These are phyloP conservation scores for Chelonoidis abingdonii DNA, from an alignment of 2,113 vertebrate genomes.

Conservation along the genomic window DNA sequence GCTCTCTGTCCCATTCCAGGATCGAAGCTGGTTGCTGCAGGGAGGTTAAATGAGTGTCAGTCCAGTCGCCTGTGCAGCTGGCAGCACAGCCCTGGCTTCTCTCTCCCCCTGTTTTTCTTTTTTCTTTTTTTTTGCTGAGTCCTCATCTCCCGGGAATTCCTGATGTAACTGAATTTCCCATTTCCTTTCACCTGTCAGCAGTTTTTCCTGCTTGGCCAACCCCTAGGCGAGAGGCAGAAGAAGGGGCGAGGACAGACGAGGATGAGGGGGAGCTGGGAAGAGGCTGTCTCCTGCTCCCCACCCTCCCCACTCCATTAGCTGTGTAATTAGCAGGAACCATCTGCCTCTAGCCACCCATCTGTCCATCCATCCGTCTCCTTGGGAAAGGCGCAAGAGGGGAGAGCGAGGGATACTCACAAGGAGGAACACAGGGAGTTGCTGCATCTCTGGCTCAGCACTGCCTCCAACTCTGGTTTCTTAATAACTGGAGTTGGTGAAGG, in stretches of 20 bases:
- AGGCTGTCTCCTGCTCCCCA: background rate
- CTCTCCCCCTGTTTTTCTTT: background rate
- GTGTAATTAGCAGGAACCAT: constrained; percentile 1
- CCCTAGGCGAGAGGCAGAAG: background rate
- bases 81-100: constrained; percentile 27
- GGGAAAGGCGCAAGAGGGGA: constrained; percentile 27
- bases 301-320: background rate
- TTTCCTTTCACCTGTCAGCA: constrained; percentile 26
- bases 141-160: constrained; percentile 15
- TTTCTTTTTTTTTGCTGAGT: background rate
- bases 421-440: constrained; percentile 60
- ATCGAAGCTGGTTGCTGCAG: background rate
- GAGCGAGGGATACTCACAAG: constrained; percentile 49
- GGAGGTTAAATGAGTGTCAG: background rate
- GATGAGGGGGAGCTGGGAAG: background rate
- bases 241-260: background rate
- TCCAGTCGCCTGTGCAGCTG: constrained; percentile 9
- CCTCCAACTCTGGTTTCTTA: constrained; percentile 60
- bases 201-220: background rate
- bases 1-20: constrained; percentile 40
- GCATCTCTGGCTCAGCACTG: constrained; percentile 69
- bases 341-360: constrained; percentile 15
- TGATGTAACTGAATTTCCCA: background rate
- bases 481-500: constrained; percentile 43
- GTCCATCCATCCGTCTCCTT: constrained; percentile 27